Base-by-base conservation (phyloP, 1,140 invertebrate species). In the Drosophila tropicalis region DNA sequence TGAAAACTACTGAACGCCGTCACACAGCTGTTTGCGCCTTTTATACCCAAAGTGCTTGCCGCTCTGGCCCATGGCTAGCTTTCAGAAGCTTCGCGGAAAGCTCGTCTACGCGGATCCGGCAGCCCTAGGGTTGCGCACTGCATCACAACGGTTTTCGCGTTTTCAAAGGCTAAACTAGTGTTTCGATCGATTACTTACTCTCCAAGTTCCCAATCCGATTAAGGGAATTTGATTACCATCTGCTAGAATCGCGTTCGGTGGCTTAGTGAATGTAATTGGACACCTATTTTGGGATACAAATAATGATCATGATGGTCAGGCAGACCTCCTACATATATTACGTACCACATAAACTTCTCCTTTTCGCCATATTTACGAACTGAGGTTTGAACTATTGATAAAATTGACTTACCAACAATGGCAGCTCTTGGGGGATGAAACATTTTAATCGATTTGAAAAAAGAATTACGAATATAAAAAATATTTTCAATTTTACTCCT, bases 121-220 rank as follows among this genome's bases (percentile, higher is more conserved):
- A 36, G 34, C 34, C 29, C 29, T 36, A 84, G 64, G 67, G 54
- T 6, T 86, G 66, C 60, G 68, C 60, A 72, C n/a, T 9, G 10
- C 17, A 32, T 65, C 74, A 65, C 65, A 64, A 47, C 10, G 39
- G 25, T 55, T 54, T 22, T 19, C 9, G 17, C 13, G 7, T 5
- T 12, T 51, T 51, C 3, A 51, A 51, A 51, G 3, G 17, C 5
- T 1, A 29, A 29, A 29, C 29, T 29, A 29, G 29, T 6, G 5
- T 6, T 29, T 29, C 29, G 29, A 29, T 29, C 29, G 5, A 29
- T 6, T 32, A 74, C 67, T 75, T 62, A 80, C 83, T 32, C 13
- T 6, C 69, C 67, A 87, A 9, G 84, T 87, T 17, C 83, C 84
- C 10, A 89, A 68, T 12, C 83, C 83, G 17, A 87, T 63, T 6